Base-by-base conservation (phyloP, 2,888 invertebrate genomes). In the Megamerina dolium region DNA sequence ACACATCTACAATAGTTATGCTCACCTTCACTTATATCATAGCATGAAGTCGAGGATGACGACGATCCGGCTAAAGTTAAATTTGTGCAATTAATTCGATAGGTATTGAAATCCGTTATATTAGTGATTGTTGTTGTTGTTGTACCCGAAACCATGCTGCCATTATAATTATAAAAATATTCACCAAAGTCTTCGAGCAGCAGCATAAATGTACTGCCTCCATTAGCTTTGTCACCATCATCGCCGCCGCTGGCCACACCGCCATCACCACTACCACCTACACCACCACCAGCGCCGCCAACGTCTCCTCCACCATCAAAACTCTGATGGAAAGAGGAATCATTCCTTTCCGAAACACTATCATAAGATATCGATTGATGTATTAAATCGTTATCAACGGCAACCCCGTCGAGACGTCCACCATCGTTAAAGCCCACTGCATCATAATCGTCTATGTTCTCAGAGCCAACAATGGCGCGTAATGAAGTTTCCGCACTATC, bases 181-280 rank as follows among this genome's bases (percentile, higher is more conserved):
- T 86, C 86, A 71, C 84, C 85, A 64, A 87, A 80, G 63, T 87
- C 86, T 58, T 86, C 85, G 35, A 85, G 79, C 42, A 84, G 68
- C 66, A 81, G 75, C 76, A 82, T 76, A 58, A 80, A 79, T 30
- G 71, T 67, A 53, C 70, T 72, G 46, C 72, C 72, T 17, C 63
- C 59, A n/a, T 57, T 56, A 19, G 48, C 48, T 4, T 50, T 41
- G 0, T 13, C 47, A 2, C 18, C 48, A 3, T 20, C 52, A 2
- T 17, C 37, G 12, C 40, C 51, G 23, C 41, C 38, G 0, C 13
- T 42, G 2, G 12, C 31, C 6, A 12, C 31, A n/a, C 23, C 48
- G 2, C 23, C 52, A 2, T 16, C 37, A 10, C 39, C 51, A 26
- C 40, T 37, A 0, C 13, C 44, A 2, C 9, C 33, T 5, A n/a